These are phyloP conservation scores for Microtus obscurus DNA, from an alignment of 2,797 vertebrate genomes.

Conservation along the genomic window DNA sequence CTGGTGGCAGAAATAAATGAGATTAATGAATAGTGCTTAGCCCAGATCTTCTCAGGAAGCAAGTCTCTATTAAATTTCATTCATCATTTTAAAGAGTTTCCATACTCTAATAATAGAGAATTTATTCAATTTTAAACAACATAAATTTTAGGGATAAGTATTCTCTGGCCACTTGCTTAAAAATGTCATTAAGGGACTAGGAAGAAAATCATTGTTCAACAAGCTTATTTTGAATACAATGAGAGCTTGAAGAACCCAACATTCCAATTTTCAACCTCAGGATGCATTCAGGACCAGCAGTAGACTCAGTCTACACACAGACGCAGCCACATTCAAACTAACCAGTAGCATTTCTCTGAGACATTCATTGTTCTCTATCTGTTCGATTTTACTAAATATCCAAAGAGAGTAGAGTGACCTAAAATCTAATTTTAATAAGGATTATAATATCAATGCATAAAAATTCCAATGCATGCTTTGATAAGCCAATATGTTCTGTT, in stretches of 20 bases:
- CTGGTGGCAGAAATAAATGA: neutral
- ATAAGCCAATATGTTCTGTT: conserved; percentile 52
- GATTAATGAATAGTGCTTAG: neutral
- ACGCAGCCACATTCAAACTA: neutral
- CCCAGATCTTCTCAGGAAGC: neutral
- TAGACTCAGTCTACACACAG: neutral
- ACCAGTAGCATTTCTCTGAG: conserved; percentile 10
- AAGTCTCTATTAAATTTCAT: conserved; percentile 2
- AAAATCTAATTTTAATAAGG: conserved; percentile 36
- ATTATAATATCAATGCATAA: conserved; percentile 52
- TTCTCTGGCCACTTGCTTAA: conserved; percentile 22
- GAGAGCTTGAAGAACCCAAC: neutral
- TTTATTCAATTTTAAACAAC: conserved; percentile 14
- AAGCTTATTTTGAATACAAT: conserved; percentile 1
- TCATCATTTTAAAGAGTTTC: conserved; percentile 20
- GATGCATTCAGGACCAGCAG: neutral
- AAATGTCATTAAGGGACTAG: neutral
- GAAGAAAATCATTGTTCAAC: conserved; percentile 14
- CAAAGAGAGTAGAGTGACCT: conserved; percentile 39
- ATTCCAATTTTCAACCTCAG: conserved; percentile 16
- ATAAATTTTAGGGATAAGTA: conserved; percentile 12
- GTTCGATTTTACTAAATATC: conserved; percentile 35
- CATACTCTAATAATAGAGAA: neutral
- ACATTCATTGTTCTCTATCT: neutral
- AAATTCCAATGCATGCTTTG: neutral